Evolutionary conservation across 2,113 vertebrate genomes (phyloP).

Genomic region (Platysteira castanea): DNA sequence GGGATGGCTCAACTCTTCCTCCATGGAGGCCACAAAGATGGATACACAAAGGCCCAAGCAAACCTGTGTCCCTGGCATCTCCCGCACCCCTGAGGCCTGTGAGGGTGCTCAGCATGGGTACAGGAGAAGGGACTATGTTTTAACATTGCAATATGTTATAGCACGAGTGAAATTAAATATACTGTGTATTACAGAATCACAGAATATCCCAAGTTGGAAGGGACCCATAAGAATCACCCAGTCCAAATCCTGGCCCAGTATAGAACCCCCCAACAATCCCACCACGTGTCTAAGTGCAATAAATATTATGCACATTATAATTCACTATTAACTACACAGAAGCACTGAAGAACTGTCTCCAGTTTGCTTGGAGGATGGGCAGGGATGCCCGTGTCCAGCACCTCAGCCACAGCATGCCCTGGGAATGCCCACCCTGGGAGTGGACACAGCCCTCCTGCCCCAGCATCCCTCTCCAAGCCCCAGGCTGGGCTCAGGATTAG

Average conservation of each 20-base stretch:
- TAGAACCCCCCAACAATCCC: background rate
- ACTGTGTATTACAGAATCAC: background rate
- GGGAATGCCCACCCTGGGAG: background rate
- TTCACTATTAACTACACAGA: background rate
- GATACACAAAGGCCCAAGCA: background rate
- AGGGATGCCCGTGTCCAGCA: fast-evolving
- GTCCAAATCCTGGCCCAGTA: background rate
- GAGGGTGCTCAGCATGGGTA: background rate
- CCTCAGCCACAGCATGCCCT: fast-evolving
- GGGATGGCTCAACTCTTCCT: background rate
- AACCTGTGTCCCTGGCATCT: background rate
- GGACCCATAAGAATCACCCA: background rate
- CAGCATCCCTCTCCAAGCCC: background rate
- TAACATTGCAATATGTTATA: background rate
- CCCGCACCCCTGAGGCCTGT: fast-evolving
- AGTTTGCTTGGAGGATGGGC: background rate
- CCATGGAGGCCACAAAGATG: fast-evolving
- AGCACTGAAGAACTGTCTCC: background rate
- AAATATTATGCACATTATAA: background rate
- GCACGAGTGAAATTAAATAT: background rate
- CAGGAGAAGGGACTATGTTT: background rate
- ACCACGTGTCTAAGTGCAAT: background rate
- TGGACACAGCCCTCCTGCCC: background rate
- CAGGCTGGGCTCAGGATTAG: background rate
- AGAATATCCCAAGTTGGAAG: background rate